Evolutionary conservation across 2,888 invertebrate species (phyloP).

Genomic region (Beris morrisii): DNA sequence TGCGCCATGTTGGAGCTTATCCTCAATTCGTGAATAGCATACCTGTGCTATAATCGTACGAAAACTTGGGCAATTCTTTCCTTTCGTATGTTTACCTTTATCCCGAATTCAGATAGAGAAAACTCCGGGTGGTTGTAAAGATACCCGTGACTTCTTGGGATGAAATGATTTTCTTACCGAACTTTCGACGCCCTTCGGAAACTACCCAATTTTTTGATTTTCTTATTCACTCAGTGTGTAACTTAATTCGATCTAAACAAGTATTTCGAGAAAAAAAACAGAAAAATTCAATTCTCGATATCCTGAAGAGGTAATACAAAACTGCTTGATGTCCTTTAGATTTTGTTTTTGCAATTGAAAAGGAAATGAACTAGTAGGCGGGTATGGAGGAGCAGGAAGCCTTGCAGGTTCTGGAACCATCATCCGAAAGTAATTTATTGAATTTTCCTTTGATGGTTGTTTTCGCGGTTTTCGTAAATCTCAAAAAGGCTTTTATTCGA

Average conservation of each 20-base stretch:
- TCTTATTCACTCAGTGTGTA: not conserved
- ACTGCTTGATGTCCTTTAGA: not conserved
- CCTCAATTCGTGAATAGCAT: no score
- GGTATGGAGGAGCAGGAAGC: not conserved
- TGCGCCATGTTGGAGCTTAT: no score
- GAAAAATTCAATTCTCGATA: slow-evolving; percentile 12
- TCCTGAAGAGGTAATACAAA: not conserved
- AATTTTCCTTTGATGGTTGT: no score
- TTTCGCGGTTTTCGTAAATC: no score
- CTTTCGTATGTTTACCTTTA: no score
- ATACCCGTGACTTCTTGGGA: not conserved
- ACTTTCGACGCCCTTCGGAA: not conserved
- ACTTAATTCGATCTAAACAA: not conserved
- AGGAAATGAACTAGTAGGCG: not conserved
- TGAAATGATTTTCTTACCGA: slow-evolving; percentile 2
- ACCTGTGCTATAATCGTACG: no score
- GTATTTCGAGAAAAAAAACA: not conserved
- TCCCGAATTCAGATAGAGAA: no score
- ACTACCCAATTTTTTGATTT: slow-evolving; percentile 16
- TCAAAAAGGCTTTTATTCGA: no score
- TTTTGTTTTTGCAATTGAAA: slow-evolving; percentile 4
- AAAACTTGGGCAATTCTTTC: no score
- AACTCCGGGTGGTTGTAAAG: no score
- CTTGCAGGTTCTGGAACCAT: no score
- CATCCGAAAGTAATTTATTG: no score